Evolutionary conservation across 2,888 invertebrate genomes (phyloP), one percentile per base, ranked within the genome.

Genomic region (Cephus pygmeus): DNA sequence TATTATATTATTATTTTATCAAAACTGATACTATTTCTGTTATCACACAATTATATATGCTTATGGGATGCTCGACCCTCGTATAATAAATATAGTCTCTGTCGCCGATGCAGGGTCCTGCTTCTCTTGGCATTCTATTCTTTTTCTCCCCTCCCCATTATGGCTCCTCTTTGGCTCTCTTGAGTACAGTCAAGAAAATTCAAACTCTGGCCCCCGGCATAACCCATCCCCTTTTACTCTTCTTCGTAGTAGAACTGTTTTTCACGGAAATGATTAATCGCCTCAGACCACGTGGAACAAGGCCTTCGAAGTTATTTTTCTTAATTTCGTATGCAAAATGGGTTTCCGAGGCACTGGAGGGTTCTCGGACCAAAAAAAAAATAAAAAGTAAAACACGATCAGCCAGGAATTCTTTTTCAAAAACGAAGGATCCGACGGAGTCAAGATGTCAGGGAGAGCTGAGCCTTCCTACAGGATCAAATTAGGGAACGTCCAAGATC

Each of bases 321-420:
- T 76, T 77, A 77, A 81, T 80, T 80, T 69, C 69, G 56, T 56
- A 79, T 81, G 80, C 80, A 80, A 80, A 33, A 35, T 35, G 71
- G 71, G 71, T 56, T 23, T 23, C 2, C 56, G 56, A 56, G 23
- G 2, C 56, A 23, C 23, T 23, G 2, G 9, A 56, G 56, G 23
- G 23, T 15, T 23, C 9, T 56, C 9, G 9, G 40, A 23, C 0
- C 1, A 15, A 40, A 23, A 40, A 23, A 9, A 6, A 56, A 56
- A 56, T 6, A 9, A 56, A 56, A 35, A 35, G 35, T 40, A 15
- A 36, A 15, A 36, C 23, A 2, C 0, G 56, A 23, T 56, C 56
- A 56, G 23, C 56, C 56, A 23, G 6, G 2, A 56, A 56, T 56
- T 2, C 56, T 56, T 56, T 56, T 56, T 6, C 9, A 9, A 1